phyloP scores from a whole-genome alignment of 2,888 invertebrate species.

The Globia sparganii region DNA sequence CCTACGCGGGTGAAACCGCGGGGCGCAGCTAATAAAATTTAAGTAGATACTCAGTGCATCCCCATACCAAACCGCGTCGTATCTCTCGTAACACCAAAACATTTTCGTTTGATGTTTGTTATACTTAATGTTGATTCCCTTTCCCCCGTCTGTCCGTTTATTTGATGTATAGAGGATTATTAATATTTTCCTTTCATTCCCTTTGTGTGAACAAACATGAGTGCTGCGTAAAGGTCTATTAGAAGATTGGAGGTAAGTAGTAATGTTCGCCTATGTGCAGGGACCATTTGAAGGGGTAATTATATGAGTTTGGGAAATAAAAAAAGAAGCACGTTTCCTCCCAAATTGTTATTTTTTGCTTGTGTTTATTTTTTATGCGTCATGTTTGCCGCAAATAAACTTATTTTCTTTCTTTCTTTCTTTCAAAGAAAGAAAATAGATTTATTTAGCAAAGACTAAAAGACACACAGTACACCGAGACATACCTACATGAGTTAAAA shows the following conservation, averaged over 20 bases:
- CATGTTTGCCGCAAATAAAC: no score
- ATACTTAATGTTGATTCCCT: slow-evolving; percentile 72
- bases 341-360: no score
- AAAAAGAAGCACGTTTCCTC: no score
- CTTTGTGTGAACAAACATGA: slow-evolving; percentile 60
- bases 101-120: slow-evolving; percentile 77
- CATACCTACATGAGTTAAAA: no score
- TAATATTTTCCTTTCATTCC: slow-evolving; percentile 66
- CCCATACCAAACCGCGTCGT: slow-evolving; percentile 37
- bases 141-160: slow-evolving; percentile 68
- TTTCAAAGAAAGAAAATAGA: no score
- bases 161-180: slow-evolving; percentile 70
- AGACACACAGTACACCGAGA: no score
- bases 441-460: no score
- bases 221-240: slow-evolving; percentile 46
- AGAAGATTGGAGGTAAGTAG: slow-evolving; percentile 42
- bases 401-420: no score
- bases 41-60: slow-evolving; percentile 35
- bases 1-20: no score
- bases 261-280: slow-evolving; percentile 23
- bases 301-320: background rate
- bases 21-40: no score
- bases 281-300: slow-evolving; percentile 7
- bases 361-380: no score
- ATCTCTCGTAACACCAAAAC: slow-evolving; percentile 70